Evolutionary conservation across 2,888 invertebrate species (phyloP), one percentile per base, ranked within the genome.

Genomic region (Synanthedon tipuliformis): DNA sequence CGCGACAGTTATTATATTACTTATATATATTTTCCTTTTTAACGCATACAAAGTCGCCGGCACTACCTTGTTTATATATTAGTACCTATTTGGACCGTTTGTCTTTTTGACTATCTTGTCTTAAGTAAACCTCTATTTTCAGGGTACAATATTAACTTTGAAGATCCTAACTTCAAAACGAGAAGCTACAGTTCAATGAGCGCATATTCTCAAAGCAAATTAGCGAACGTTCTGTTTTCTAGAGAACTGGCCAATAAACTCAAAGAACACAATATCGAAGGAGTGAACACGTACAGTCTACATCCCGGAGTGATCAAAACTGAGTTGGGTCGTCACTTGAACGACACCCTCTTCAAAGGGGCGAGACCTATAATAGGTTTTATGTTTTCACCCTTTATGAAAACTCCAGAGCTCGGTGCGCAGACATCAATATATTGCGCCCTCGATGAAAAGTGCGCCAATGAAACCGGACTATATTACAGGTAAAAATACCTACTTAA

Each of bases 121-220:
- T 34, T n/a, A 13, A 45, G 13, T 45, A 13, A 13, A 11, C 7
- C 7, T 45, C 11, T 13, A 13, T 13, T 73, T 73, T 52, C 64
- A 82, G 82, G 69, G 54, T 62, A 64, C 57, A 69, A 64, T 18
- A 92, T 94, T 12, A 75, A 92, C 65, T 91, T 92, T 48, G 89
- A 92, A 8, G 94, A 94, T 72, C 71, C 94, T 51, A 94, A 95
- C 75, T 92, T 89, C 61, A 91, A 93, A 61, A 89, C 81, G 53
- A 85, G 88, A 53, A 72, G 81, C 0, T 96, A 95, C 64, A 89
- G 85, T 60, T 78, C 92, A 4, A 68, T 88, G 4, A 88, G 88
- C 52, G 94, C 94, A 1, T 96, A 96, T 67, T 79, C 87, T 4
- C 94, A 95, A 73, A 95, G 95, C 71, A 96, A 96, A 86, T 72